phyloP scores from a whole-genome alignment of 2,888 invertebrate species.

The Lasiommata megera region DNA sequence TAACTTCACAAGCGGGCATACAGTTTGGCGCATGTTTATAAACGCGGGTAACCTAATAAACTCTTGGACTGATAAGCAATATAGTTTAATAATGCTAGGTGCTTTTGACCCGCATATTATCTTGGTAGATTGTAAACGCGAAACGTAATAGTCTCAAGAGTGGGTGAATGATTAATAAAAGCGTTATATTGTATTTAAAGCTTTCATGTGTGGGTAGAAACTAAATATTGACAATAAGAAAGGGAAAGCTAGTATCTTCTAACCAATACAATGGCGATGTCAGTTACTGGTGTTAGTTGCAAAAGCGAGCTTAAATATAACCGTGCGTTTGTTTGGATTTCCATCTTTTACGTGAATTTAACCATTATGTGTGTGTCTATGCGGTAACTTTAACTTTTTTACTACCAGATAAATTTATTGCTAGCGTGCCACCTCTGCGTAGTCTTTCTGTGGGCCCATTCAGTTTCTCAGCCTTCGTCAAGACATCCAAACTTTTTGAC shows the following conservation, averaged over 20 bases:
- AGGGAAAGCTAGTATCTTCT: background rate
- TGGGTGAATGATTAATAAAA: background rate
- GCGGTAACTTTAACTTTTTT: too few relatives aligned
- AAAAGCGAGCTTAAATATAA: too few relatives aligned
- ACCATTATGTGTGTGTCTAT: too few relatives aligned
- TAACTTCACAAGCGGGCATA: slow-evolving; percentile 18
- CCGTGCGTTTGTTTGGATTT: too few relatives aligned
- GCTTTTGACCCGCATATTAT: slow-evolving; percentile 57
- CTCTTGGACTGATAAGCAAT: slow-evolving; percentile 43
- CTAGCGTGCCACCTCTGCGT: too few relatives aligned
- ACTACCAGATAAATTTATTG: too few relatives aligned
- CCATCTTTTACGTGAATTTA: too few relatives aligned
- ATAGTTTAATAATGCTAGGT: slow-evolving; percentile 36
- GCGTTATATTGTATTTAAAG: background rate
- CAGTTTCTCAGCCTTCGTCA: background rate
- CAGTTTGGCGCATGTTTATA: slow-evolving; percentile 15
- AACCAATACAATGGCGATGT: background rate
- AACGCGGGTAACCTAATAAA: slow-evolving; percentile 40
- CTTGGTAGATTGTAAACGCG: slow-evolving; percentile 48
- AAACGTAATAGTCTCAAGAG: slow-evolving; percentile 31
- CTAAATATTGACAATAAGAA: background rate
- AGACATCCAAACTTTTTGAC: background rate
- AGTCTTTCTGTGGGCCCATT: too few relatives aligned
- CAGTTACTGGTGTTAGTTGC: background rate
- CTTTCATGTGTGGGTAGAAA: background rate